Base-by-base conservation (phyloP, 2,888 invertebrate species). In the Vesta saturnalis region DNA sequence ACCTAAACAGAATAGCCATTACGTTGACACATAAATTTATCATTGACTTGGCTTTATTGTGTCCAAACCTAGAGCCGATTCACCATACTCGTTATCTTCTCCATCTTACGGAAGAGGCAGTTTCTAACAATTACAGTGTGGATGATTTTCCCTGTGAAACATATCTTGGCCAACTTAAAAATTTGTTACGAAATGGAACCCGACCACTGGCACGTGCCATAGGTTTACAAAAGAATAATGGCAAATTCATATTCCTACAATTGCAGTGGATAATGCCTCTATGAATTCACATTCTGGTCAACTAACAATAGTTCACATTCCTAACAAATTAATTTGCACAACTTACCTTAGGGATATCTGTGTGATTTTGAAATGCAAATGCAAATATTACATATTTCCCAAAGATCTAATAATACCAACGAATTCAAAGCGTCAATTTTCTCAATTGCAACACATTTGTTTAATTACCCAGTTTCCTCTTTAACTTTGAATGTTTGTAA, bases 271-370 rank as follows among this genome's bases (percentile, higher is more conserved):
- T 43, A 43, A 43, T 43, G 43, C 14, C n/a, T 43, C 5, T 43
- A 43, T 43, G 43, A 43, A 43, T 43, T 43, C 43, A 43, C 43
- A 43, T 43, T 43, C 43, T 6, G 43, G 43, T 43, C 43, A 43
- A 43, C 3, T 10, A 43, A 10, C 43, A 43, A 12, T n/a, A 12
- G 43, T 43, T 30, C 10, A 30, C 43, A 43, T 43, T 43, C 4
- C 10, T 43, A 4, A 43, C 43, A 43, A 6, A n/a, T 12, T 14
- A n/a, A n/a, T n/a, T n/a, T n/a, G n/a, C n/a, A n/a, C n/a, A n/a
- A n/a, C n/a, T n/a, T n/a, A n/a, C n/a, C 43, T 43, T 43, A 12
- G 5, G 14, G 43, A 43, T 43, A n/a, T 10, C 5, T 43, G 14
- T 43, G 43, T 43, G 43, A 30, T 30, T 30, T 30, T 30, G 30